Evolutionary conservation across 2,797 vertebrate species (phyloP), one percentile per base, ranked within the genome.

Genomic region (Eurystomus glaucurus): DNA sequence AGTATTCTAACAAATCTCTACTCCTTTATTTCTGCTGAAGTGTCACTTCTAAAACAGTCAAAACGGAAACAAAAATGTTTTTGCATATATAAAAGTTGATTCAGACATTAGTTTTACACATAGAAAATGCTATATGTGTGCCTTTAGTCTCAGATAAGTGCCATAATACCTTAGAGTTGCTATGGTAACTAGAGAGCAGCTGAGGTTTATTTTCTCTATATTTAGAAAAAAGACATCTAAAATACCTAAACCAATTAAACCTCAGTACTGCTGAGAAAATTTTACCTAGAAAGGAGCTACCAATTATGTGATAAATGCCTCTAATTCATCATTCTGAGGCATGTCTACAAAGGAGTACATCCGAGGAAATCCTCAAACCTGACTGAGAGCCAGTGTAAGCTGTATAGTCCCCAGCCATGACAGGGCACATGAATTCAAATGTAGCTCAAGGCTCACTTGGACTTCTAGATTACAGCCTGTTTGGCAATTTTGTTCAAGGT

Each of bases 101-200:
- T 88, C 57, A 66, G 39, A 39, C 48, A 64, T 62, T 70, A 60
- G 41, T 76, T 81, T 91, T 95, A 55, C 69, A 85, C 33, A 50
- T 43, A 45, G 51, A 52, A 94, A 85, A 80, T 72, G 26, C 37
- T 94, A 25, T 85, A 85, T 71, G 50, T 64, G 64, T 57, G 26
- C 1, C 0, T 81, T 91, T 78, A 17, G 46, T 74, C 18, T 85
- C 41, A 74, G 70, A 91, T 93, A 95, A 91, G 66, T 91, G 55
- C 50, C 65, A 64, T 85, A 81, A 89, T 81, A 96, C 79, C 91
- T 97, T 93, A 51, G 51, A 84, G 97, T 97, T 97, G 74, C 96
- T 94, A 97, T 96, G 88, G 96, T 80, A 95, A 97, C 97, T 52
- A 77, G 16, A 94, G 68, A 91, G 64, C 74, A 92, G 86, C 68